A percentile compares a stretch with the other conserved stretches of the same genome.
Evolutionary conservation across 2,888 invertebrate species (phyloP).

Genomic region (Drosophila villosipedis): DNA sequence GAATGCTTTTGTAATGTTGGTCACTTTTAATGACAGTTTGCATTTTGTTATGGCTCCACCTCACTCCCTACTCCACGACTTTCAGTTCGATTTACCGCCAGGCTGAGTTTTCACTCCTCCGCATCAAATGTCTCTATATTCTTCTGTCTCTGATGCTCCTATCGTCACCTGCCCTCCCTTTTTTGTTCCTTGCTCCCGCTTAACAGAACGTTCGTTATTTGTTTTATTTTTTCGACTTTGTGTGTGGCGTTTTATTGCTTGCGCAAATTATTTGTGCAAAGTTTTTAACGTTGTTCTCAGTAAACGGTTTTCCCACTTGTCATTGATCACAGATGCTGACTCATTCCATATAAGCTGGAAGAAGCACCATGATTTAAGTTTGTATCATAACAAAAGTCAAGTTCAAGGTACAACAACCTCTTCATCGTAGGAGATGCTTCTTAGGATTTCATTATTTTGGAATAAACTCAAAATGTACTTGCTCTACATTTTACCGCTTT

Average conservation of each 20-base stretch:
- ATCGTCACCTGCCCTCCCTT: not conserved
- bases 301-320: conserved; percentile 51
- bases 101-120: conserved; percentile 59
- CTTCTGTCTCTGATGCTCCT: not conserved
- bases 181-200: not conserved
- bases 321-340: conserved; percentile 62
- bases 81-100: conserved; percentile 77
- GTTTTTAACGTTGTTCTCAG: conserved; percentile 60
- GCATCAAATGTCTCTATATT: conserved; percentile 34
- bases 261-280: conserved; percentile 63
- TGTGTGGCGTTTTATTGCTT: conserved; percentile 66
- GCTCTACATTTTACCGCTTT: conserved; percentile 18
- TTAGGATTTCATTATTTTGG: conserved; percentile 57
- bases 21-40: conserved; percentile 77
- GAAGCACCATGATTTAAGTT: not conserved
- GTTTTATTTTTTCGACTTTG: conserved; percentile 41
- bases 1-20: conserved; percentile 61
- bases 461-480: conserved; percentile 9
- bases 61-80: conserved; percentile 23
- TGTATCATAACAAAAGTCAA: conserved; percentile 21
- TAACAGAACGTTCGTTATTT: not conserved
- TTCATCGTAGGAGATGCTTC: conserved; percentile 16
- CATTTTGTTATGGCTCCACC: conserved; percentile 39
- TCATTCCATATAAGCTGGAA: conserved; percentile 34
- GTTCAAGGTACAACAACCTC: conserved; percentile 20